Evolutionary conservation across 92 coral and sea anemone species (phyloP).

Genomic region (Porites evermanni): DNA sequence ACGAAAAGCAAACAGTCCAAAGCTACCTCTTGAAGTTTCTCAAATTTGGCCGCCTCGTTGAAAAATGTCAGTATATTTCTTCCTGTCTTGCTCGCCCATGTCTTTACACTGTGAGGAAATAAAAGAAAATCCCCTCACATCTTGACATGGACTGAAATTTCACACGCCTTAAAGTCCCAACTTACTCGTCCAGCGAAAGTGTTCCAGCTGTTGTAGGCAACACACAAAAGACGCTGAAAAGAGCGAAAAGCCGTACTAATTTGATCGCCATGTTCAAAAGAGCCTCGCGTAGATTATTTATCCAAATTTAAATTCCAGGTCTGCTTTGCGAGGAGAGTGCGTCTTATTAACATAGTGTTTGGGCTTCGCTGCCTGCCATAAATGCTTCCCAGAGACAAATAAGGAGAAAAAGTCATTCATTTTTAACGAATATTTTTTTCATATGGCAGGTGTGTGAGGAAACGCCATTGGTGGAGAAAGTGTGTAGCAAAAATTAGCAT

Average conservation of each 20-base stretch:
- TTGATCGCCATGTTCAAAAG: conserved; percentile 58
- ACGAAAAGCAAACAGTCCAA: conserved; percentile 29
- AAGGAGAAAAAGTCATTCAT: conserved; percentile 91
- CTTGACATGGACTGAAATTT: conserved; percentile 27
- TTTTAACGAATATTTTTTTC: conserved; percentile 80
- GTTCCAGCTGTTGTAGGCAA: conserved; percentile 42
- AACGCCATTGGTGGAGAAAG: conserved; percentile 68
- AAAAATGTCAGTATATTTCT: conserved; percentile 20
- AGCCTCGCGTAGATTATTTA: conserved; percentile 42
- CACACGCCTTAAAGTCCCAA: conserved; percentile 42
- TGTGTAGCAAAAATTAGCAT: conserved; percentile 62
- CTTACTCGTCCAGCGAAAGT: not conserved
- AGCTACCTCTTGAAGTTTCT: conserved; percentile 62
- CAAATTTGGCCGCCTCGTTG: conserved; percentile 48
- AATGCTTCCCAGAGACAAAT: conserved; percentile 91
- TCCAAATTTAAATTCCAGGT: conserved; percentile 57
- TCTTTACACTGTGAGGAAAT: conserved; percentile 57
- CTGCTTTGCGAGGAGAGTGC: conserved; percentile 57
- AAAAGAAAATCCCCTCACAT: conserved; percentile 59
- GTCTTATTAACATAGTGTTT: conserved; percentile 78
- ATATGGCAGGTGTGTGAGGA: conserved; percentile 71
- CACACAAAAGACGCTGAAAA: conserved; percentile 64
- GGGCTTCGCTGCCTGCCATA: conserved; percentile 78
- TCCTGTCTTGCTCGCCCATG: conserved; percentile 55
- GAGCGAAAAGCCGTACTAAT: conserved; percentile 68